These are phyloP conservation scores for Myotis yumanensis DNA, from an alignment of 2,113 vertebrate genomes.

Conservation along the genomic window DNA sequence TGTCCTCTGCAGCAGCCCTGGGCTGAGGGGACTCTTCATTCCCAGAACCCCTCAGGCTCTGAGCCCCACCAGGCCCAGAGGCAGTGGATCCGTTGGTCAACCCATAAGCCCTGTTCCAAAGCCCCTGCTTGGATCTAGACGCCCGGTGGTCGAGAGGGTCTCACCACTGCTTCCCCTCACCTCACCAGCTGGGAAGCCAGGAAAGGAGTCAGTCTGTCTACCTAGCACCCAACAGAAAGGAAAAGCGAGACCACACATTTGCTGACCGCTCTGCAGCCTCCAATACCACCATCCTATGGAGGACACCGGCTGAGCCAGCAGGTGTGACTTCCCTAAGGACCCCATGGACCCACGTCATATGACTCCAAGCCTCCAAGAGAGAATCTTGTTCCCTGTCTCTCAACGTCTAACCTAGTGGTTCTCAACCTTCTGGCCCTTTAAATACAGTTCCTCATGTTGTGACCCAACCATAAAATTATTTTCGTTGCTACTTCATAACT, in stretches of 20 bases:
- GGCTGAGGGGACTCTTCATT: background rate
- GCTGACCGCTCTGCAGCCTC: background rate
- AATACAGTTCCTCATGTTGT: too few relatives aligned
- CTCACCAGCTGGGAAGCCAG: background rate
- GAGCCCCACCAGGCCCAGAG: background rate
- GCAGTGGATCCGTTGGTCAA: background rate
- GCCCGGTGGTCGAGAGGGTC: background rate
- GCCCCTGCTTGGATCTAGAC: background rate
- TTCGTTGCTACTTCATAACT: too few relatives aligned
- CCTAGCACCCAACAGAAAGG: background rate
- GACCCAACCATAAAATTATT: too few relatives aligned
- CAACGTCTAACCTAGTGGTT: background rate
- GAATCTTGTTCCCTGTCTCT: background rate
- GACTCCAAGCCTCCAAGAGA: background rate
- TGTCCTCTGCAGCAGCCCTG: background rate
- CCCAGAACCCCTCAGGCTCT: background rate
- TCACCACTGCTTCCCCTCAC: background rate
- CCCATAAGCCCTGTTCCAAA: background rate
- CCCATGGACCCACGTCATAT: background rate
- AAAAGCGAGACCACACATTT: background rate
- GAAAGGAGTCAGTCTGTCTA: background rate
- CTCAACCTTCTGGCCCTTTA: too few relatives aligned
- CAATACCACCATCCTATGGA: background rate
- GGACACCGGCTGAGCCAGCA: background rate
- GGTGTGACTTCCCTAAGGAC: background rate